phyloP scores from a whole-genome alignment of 2,797 vertebrate genomes.

The Pteropus rufus region DNA sequence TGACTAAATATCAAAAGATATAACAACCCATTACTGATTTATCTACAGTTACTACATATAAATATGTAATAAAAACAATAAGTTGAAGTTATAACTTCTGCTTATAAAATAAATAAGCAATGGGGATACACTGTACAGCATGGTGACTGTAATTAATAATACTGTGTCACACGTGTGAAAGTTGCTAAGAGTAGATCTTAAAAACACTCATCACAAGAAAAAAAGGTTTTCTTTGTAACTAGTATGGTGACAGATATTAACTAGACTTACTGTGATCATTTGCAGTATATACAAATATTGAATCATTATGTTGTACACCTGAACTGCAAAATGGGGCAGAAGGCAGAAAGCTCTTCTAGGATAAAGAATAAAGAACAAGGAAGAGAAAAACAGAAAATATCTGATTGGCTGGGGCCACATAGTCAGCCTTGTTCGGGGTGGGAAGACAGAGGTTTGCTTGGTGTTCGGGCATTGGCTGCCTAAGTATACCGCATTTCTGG shows the following conservation, averaged over 20 bases:
- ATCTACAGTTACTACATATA: background rate
- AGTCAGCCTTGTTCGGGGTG: background rate
- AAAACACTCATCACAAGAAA: background rate
- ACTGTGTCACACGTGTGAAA: background rate
- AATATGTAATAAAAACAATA: background rate
- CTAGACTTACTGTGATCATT: background rate
- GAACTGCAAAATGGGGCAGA: background rate
- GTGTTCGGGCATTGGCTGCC: background rate
- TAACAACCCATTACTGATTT: background rate
- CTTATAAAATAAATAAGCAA: background rate
- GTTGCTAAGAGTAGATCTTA: background rate
- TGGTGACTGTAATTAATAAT: background rate
- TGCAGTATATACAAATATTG: background rate
- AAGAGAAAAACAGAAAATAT: background rate
- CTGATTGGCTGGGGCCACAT: background rate
- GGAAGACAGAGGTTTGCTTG: background rate
- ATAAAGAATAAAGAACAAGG: background rate
- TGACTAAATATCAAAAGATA: background rate
- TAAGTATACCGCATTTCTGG: background rate
- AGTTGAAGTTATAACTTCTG: background rate
- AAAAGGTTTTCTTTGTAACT: background rate
- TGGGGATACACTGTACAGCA: background rate
- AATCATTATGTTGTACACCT: background rate
- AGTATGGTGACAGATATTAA: background rate
- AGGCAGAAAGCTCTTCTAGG: background rate